phyloP scores from a whole-genome alignment of 53 echinoderm and acorn worm species.

The Apostichopus leukothele region DNA sequence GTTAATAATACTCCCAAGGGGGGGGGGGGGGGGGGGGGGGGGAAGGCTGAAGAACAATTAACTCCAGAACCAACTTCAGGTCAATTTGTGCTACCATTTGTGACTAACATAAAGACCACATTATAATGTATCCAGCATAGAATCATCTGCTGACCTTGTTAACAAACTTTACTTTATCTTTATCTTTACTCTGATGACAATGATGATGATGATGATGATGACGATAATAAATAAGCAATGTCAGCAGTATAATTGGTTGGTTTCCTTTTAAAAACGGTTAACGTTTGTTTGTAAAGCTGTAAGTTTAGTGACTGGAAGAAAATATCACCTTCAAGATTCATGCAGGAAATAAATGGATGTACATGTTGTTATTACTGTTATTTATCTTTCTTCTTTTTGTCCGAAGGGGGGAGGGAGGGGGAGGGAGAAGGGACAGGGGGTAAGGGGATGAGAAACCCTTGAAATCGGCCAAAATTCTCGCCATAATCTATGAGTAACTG shows the following conservation, averaged over 20 bases:
- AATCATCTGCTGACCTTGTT: not conserved
- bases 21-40: too few relatives aligned
- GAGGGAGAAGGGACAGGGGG: too few relatives aligned
- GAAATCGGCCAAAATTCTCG: too few relatives aligned
- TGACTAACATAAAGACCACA: not conserved
- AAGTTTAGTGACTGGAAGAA: not conserved
- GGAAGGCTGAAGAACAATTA: too few relatives aligned
- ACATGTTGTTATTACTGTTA: too few relatives aligned
- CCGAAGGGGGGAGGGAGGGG: too few relatives aligned
- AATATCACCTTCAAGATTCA: too few relatives aligned
- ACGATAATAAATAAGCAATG: not conserved
- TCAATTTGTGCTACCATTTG: not conserved
- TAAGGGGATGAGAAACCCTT: too few relatives aligned
- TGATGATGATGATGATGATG: not conserved
- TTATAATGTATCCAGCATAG: not conserved
- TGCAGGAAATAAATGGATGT: too few relatives aligned
- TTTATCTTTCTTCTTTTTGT: too few relatives aligned
- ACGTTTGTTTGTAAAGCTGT: not conserved
- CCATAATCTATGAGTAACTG: too few relatives aligned
- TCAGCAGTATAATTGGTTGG: not conserved
- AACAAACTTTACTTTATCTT: not conserved
- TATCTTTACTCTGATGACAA: not conserved
- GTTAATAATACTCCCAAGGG: too few relatives aligned
- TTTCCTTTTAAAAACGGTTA: not conserved
- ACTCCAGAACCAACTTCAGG: not conserved